These are phyloP conservation scores for Abrostola triplasia DNA, from an alignment of 2,888 invertebrate genomes.

Conservation along the genomic window DNA sequence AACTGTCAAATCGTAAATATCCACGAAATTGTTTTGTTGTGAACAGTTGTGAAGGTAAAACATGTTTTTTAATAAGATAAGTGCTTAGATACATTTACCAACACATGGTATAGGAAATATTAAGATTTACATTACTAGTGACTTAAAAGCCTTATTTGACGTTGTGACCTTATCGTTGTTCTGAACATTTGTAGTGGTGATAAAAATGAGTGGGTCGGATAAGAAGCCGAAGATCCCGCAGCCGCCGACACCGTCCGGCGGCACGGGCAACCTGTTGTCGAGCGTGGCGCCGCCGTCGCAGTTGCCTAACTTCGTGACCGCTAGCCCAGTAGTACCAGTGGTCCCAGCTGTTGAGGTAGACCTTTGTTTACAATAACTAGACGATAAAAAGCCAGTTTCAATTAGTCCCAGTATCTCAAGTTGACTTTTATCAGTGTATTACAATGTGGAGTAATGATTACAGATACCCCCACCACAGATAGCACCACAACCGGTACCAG, in stretches of 20 bases:
- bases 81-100: slow-evolving; percentile 8
- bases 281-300: slow-evolving; percentile 91
- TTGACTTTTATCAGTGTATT: background rate
- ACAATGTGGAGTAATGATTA: slow-evolving; percentile 3
- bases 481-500: slow-evolving; percentile 16
- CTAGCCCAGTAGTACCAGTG: slow-evolving; percentile 63
- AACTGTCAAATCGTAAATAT: slow-evolving; percentile 37
- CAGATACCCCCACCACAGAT: slow-evolving; percentile 26
- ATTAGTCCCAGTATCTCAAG: background rate
- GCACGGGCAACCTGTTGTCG: slow-evolving; percentile 89
- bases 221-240: slow-evolving; percentile 78
- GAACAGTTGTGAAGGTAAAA: slow-evolving; percentile 51
- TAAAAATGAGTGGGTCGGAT: slow-evolving; percentile 70
- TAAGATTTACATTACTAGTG: background rate
- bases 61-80: slow-evolving; percentile 10
- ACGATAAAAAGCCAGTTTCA: background rate
- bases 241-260: slow-evolving; percentile 80
- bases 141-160: slow-evolving; percentile 1
- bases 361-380: slow-evolving; percentile 1
- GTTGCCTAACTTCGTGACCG: slow-evolving; percentile 90
- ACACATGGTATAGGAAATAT: background rate
- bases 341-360: slow-evolving; percentile 42
- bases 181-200: slow-evolving; percentile 23
- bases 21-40: slow-evolving; percentile 53
- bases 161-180: slow-evolving; percentile 7